Conservation (phyloP, 1,140 invertebrate genomes). For the Aphidius ervi region DNA sequence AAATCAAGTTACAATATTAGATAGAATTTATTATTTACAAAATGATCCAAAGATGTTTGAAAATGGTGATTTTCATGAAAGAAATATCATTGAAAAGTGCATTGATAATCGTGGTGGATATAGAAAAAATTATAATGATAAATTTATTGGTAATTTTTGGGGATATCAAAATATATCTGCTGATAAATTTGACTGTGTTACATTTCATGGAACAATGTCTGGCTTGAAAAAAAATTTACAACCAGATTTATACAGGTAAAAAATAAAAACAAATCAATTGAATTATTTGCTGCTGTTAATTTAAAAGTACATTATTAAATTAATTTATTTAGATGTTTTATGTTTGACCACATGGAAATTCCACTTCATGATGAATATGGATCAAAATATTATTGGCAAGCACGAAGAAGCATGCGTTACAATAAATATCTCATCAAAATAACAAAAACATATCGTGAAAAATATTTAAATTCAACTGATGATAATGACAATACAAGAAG, state of each 20-base stretch:
- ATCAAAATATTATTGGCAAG: conserved; percentile 76
- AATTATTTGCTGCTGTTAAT: not conserved
- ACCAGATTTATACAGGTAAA: conserved; percentile 44
- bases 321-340: conserved; percentile 56
- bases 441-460: conserved; percentile 67
- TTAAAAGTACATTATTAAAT: not conserved
- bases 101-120: conserved; percentile 45
- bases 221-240: conserved; percentile 55
- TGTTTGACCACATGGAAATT: conserved; percentile 85
- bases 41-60: conserved; percentile 83
- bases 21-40: conserved; percentile 78
- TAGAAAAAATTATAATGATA: conserved; percentile 49
- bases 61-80: conserved; percentile 76
- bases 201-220: conserved; percentile 76
- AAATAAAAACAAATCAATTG: not conserved
- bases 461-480: conserved; percentile 68
- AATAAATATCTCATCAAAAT: conserved; percentile 64
- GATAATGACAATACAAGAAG: conserved; percentile 58
- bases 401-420: conserved; percentile 88
- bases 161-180: conserved; percentile 63
- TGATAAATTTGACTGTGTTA: conserved; percentile 69
- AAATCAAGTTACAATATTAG: conserved; percentile 56
- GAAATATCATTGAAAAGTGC: conserved; percentile 65
- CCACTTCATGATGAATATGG: conserved; percentile 86
- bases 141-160: conserved; percentile 58